phyloP scores from a whole-genome alignment of 92 coral and sea anemone species.

The Metridium senile region DNA sequence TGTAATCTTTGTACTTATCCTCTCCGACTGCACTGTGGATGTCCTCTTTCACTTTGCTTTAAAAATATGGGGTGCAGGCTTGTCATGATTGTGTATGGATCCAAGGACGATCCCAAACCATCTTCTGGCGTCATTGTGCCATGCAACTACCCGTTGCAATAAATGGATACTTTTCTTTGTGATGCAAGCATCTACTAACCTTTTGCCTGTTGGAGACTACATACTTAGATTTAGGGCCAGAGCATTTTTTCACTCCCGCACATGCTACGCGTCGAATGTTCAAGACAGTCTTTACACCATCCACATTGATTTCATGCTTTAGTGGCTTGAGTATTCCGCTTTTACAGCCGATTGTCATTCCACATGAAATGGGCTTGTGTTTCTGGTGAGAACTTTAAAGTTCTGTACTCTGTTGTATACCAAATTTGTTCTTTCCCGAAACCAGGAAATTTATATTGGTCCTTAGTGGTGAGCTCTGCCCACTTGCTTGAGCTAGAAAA shows the following conservation, averaged over 20 bases:
- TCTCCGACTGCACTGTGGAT: conserved; percentile 14
- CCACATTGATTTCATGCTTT: conserved; percentile 18
- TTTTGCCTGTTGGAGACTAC: conserved; percentile 54
- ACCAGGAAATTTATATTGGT: conserved; percentile 63
- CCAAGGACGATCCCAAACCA: conserved; percentile 27
- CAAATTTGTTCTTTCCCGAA: conserved; percentile 19
- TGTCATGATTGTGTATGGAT: conserved; percentile 24
- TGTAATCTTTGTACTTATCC: conserved; percentile 27
- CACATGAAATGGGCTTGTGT: conserved; percentile 51
- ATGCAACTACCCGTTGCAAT: conserved; percentile 38
- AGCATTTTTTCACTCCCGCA: conserved; percentile 55
- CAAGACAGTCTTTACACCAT: too few species aligned
- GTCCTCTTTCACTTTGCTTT: conserved; percentile 12
- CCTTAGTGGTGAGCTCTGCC: conserved; percentile 21
- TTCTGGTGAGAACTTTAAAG: conserved; percentile 20
- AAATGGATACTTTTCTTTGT: conserved; percentile 29
- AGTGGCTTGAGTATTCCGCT: conserved; percentile 34
- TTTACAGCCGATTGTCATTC: conserved; percentile 51
- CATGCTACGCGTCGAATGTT: conserved; percentile 50
- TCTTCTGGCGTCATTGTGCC: conserved; percentile 28
- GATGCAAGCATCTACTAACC: conserved; percentile 43
- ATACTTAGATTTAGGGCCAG: conserved; percentile 25
- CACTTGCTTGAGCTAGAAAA: conserved; percentile 27
- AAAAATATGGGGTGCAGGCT: conserved; percentile 46
- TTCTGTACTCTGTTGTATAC: conserved; percentile 15